Percentiles rank a stretch among this genome's conserved stretches.
Evolutionary conservation across 2,888 invertebrate genomes (phyloP).

Genomic region (Eucriotettix oculatus): DNA sequence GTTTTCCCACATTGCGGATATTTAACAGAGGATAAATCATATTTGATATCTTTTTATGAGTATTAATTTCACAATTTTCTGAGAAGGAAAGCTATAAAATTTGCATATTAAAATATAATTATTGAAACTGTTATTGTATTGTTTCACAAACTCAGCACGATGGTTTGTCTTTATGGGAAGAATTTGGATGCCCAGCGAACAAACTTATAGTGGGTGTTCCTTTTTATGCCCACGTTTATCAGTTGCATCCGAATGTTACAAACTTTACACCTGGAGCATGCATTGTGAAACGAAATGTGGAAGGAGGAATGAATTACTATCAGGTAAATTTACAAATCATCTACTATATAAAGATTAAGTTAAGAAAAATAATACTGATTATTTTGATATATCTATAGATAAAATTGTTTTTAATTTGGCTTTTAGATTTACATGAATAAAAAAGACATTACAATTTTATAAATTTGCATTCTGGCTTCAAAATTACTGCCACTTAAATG

Average conservation of each 20-base stretch:
- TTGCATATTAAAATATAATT: too few relatives aligned
- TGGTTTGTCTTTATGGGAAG: not conserved
- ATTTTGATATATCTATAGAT: not conserved
- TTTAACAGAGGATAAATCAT: too few relatives aligned
- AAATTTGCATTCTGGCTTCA: not conserved
- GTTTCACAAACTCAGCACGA: not conserved
- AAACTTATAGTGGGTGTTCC: not conserved
- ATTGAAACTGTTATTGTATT: not conserved
- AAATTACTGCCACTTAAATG: not conserved
- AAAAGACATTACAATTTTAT: not conserved
- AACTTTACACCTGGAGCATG: not conserved
- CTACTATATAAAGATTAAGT: too few relatives aligned
- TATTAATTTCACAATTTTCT: too few relatives aligned
- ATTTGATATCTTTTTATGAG: too few relatives aligned
- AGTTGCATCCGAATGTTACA: not conserved
- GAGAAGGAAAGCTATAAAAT: too few relatives aligned
- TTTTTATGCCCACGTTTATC: not conserved
- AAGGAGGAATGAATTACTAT: not conserved
- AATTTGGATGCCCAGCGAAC: not conserved
- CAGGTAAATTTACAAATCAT: slow-evolving; percentile 13
- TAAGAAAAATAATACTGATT: too few relatives aligned
- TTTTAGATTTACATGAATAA: not conserved
- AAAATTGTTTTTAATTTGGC: not conserved
- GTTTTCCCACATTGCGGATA: too few relatives aligned
- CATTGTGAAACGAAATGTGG: not conserved